Evolutionary conservation across 1,140 invertebrate species (phyloP), one percentile per base, ranked within the genome.

Genomic region (Drosophila littoralis): DNA sequence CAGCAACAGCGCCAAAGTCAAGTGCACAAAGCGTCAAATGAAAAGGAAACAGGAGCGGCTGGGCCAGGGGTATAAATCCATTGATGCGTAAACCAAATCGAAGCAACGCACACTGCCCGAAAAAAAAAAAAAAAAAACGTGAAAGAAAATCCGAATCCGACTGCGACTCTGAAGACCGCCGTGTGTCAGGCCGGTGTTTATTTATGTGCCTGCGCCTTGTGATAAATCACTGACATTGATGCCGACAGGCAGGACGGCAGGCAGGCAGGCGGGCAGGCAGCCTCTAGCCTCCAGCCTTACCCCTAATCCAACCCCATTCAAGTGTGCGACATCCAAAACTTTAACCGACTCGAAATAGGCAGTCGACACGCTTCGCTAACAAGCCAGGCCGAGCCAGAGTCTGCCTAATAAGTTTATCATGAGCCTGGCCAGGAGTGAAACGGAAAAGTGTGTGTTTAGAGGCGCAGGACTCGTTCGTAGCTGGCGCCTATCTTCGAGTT

Each of bases 191-290:
- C 79, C 71, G 75, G 79, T 86, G 84, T 89, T 86, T 86, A 86
- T 86, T 86, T 86, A 86, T 86, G 83, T 89, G 84, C 84, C 65
- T 74, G 79, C 61, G 79, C 84, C 84, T 77, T 33, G 82, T 85
- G 84, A 89, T 86, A 86, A 86, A 86, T 86, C 83, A 86, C 79
- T 89, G 83, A 89, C 84, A 89, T 83, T 86, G 83, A 86, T 86
- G 83, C 83, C 84, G 68, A 75, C 79, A 79, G 79, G 77, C 68
- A 60, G 45, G 28, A 43, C 36, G 45, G 59, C 54, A 33, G 48
- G 32, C 22, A 46, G 22, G 22, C 22, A 0, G 22, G 22, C 22
- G 22, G 22, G 22, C 22, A 28, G 22, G 22, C 22, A 3, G 22
- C 7, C 40, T n/a, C n/a, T n/a, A n/a, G 12, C 33, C 54, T 12